phyloP scores from a whole-genome alignment of 2,113 vertebrate genomes.

The Phalacrocorax aristotelis region DNA sequence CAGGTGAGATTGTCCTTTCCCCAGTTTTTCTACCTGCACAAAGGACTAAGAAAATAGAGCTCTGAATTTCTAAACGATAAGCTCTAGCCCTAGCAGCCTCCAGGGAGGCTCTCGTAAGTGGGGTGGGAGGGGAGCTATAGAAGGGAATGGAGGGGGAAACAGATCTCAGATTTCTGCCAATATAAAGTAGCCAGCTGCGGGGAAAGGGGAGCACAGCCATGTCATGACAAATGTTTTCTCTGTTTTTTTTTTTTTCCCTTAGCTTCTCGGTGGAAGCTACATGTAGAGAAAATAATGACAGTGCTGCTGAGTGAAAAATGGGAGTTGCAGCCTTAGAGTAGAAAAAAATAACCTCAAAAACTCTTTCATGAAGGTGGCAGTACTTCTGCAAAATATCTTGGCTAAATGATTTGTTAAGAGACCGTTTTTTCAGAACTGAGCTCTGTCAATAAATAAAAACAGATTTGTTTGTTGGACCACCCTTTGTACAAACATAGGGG shows the following conservation, averaged over 20 bases:
- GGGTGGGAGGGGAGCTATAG: not conserved
- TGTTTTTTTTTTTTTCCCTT: not conserved
- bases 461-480: not conserved
- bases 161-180: not conserved
- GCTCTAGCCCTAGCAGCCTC: not conserved
- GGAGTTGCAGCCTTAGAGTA: not conserved
- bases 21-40: not conserved
- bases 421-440: not conserved
- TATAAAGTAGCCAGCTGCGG: not conserved
- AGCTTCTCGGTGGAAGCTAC: not conserved
- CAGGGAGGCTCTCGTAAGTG: not conserved
- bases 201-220: not conserved
- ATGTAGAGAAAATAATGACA: not conserved
- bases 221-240: not conserved
- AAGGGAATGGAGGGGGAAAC: not conserved
- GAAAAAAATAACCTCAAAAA: not conserved
- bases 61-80: not conserved
- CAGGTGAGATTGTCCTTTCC: not conserved
- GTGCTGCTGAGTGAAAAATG: not conserved
- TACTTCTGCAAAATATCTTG: not conserved
- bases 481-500: not conserved
- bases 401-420: not conserved
- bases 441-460: not conserved
- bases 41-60: not conserved
- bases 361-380: not conserved